Base-by-base conservation (phyloP, 2,797 vertebrate species). In the Microctenopoma steveboyesi region DNA sequence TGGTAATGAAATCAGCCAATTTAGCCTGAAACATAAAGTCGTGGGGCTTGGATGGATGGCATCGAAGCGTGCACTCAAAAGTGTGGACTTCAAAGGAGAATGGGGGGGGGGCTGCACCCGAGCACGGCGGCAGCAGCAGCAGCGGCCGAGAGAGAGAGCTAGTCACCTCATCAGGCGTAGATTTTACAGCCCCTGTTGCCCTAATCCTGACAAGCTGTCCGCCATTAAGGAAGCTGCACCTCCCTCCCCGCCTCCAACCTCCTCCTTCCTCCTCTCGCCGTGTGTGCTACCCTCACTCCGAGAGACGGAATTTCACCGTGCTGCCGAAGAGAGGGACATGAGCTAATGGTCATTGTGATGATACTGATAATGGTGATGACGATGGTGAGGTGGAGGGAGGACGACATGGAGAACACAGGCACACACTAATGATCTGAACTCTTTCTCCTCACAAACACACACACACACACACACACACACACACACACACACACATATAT, bases 1-100 rank as follows among this genome's bases (percentile, higher is more conserved):
- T 88, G 82, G 67, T 89, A 93, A 94, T 86, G 76, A 93, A 95
- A 94, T 91, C 88, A 85, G 89, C 85, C 88, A 94, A 91, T 94
- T 95, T 95, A 83, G 78, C 69, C 73, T 89, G 80, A 90, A 89
- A 93, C 72, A 81, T 79, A 88, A 88, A 88, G 79, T 87, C 69
- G 16, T 55, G 63, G 37, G 54, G 45, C 81, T 70, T 1, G 82
- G 72, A 58, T 40, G 66, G 80, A 69, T 69, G 87, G 83, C 80
- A 86, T 48, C n/a, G 66, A 85, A 64, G 45, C 91, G 89, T 86
- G 79, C 76, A 82, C 78, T 88, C 40, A 35, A 81, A 84, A 69
- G 64, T 85, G 89, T 85, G 89, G 81, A 86, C 85, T 92, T 93
- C 56, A 84, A 88, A 92, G 78, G 40, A n/a, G 68, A 66, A 61